Percentiles rank a stretch among this genome's conserved stretches.
Evolutionary conservation across 2,888 invertebrate genomes (phyloP).

Genomic region (Leptopilina syphax): DNA sequence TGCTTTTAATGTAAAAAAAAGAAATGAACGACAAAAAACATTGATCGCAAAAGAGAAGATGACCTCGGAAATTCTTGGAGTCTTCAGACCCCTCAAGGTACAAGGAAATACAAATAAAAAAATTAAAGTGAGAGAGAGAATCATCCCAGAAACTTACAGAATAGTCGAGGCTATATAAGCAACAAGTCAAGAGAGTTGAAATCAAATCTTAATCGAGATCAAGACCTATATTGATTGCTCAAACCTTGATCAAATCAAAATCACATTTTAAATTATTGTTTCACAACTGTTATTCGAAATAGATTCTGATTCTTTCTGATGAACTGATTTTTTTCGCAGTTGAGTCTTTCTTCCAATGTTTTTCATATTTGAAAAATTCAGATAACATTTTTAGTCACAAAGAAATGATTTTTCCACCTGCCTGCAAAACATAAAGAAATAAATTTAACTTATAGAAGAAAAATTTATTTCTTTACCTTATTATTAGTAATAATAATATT

Average conservation of each 20-base stretch:
- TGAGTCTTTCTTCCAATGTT: too few species aligned
- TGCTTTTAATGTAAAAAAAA: conserved; percentile 22
- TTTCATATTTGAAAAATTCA: too few species aligned
- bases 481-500: too few species aligned
- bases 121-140: not conserved
- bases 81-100: conserved; percentile 47
- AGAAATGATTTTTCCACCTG: too few species aligned
- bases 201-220: conserved; percentile 54
- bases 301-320: not conserved
- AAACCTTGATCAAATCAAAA: conserved; percentile 44
- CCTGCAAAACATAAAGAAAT: too few species aligned
- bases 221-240: conserved; percentile 49
- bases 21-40: conserved; percentile 29
- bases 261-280: not conserved
- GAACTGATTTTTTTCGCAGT: too few species aligned
- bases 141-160: conserved; percentile 41
- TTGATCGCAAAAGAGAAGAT: conserved; percentile 48
- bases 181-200: conserved; percentile 9
- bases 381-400: too few species aligned
- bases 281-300: not conserved
- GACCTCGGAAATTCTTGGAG: conserved; percentile 45
- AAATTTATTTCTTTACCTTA: too few species aligned
- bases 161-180: conserved; percentile 27
- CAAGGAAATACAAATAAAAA: conserved; percentile 48
- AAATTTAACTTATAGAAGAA: too few species aligned